phyloP scores from a whole-genome alignment of 2,888 invertebrate species.

The Orthosia cruda region DNA sequence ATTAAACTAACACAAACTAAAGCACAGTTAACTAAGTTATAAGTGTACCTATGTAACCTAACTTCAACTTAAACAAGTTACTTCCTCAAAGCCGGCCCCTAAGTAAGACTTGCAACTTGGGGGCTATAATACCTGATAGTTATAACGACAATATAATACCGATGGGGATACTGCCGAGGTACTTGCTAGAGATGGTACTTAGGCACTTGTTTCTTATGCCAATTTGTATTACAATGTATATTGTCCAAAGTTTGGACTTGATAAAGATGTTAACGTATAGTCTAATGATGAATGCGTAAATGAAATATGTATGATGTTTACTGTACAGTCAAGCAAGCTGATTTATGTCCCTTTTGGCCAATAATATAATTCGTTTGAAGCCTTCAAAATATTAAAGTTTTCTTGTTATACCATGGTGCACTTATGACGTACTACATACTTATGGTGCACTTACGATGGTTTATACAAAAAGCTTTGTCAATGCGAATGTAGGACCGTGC shows the following conservation, averaged over 20 bases:
- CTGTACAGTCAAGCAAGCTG: too few relatives aligned
- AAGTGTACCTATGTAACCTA: background rate
- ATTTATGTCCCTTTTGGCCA: too few relatives aligned
- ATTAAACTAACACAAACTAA: background rate
- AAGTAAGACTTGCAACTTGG: conserved; percentile 37
- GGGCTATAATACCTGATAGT: conserved; percentile 18
- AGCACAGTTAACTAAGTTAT: conserved; percentile 3
- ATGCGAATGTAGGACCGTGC: too few relatives aligned
- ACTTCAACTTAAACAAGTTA: conserved; percentile 25
- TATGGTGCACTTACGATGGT: too few relatives aligned
- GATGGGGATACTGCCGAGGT: background rate
- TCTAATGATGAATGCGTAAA: background rate
- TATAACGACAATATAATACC: conserved; percentile 51
- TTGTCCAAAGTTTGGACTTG: background rate
- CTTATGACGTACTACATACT: too few relatives aligned
- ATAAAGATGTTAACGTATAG: background rate
- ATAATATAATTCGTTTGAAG: too few relatives aligned
- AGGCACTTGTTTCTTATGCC: background rate
- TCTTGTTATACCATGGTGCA: too few relatives aligned
- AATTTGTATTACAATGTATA: conserved; percentile 1
- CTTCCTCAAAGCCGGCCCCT: conserved; percentile 17
- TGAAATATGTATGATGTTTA: too few relatives aligned
- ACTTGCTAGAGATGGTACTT: background rate
- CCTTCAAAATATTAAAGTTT: too few relatives aligned
- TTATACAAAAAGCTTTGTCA: too few relatives aligned